Evolutionary conservation across 64 coral and sea anemone species (phyloP).

Genomic region (Pocillopora verrucosa): DNA sequence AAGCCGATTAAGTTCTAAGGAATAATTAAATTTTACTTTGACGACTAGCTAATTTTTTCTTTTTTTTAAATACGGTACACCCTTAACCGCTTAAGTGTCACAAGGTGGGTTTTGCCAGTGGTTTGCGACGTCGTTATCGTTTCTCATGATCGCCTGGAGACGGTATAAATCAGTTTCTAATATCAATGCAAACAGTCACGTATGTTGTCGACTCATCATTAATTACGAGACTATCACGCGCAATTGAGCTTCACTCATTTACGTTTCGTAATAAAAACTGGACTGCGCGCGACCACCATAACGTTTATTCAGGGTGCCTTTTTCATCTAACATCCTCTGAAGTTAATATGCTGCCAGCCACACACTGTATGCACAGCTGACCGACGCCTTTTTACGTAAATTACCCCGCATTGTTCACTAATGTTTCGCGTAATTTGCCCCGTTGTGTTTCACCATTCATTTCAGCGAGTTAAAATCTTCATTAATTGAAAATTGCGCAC

Average conservation of each 20-base stretch:
- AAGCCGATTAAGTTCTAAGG: no score
- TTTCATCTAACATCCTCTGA: neutral
- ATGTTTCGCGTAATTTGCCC: conserved; percentile 5
- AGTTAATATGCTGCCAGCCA: conserved; percentile 5
- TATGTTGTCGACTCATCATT: neutral
- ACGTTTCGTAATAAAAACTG: neutral
- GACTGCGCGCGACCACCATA: neutral
- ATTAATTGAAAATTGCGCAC: conserved; percentile 23
- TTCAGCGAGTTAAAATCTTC: neutral
- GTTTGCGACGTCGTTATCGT: neutral
- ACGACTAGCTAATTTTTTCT: no score
- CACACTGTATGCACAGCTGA: conserved; percentile 13
- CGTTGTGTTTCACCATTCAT: conserved; percentile 25
- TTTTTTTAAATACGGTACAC: no score
- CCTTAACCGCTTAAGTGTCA: neutral
- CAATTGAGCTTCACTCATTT: neutral
- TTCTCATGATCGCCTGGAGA: neutral
- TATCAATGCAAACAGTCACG: neutral
- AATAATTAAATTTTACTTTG: no score
- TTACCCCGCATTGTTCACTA: conserved; percentile 23
- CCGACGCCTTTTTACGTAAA: neutral
- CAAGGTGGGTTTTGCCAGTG: neutral
- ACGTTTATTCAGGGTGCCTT: neutral
- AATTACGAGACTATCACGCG: neutral
- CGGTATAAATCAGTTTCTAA: neutral